Evolutionary conservation across 2,888 invertebrate genomes (phyloP), one percentile per base, ranked within the genome.

Genomic region (Chydorus sphaericus): DNA sequence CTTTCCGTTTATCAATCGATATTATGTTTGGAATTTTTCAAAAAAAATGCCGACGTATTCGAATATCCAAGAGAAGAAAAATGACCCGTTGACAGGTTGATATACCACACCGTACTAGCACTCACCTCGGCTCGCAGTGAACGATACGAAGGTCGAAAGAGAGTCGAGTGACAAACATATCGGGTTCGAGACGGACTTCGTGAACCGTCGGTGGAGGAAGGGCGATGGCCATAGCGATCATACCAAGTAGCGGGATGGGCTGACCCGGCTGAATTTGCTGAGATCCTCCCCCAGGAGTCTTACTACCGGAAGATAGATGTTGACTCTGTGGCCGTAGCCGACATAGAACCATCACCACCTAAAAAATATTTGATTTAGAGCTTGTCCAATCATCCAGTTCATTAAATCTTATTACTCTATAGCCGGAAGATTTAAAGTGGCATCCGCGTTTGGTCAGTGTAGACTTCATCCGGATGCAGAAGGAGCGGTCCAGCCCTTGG

Each of bases 391-490:
- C 48, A 57, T 20, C 3, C 6, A 39, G 18, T 10, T 44, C 1
- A 26, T 8, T 44, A 16, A 23, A 16, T 26, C 20, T 29, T 72
- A 85, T 82, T 77, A 92, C 92, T 80, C 92, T 80, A 72, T 91
- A 92, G 70, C 92, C 92, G 61, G 91, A 92, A 37, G 91, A 91
- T 72, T 93, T 93, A 73, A 92, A 92, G 71, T 93, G 92, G 69
- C 94, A 96, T 58, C 96, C 96, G 66, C 96, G 77, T 73, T 96
- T 96, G 52, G 96, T 94, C 60, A 96, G 76, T 0, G 96, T 96
- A 56, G 96, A 96, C 70, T 96, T 96, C 94, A 96, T 96, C 62
- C 96, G 79, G 51, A 96, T 78, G 72, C 94, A 96, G 73, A 93
- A 92, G 44, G 91, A 88, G 66, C 92, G 74, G 66, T 92, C 91